Base-by-base conservation (phyloP, 2,113 vertebrate genomes). In the Podilymbus podiceps region DNA sequence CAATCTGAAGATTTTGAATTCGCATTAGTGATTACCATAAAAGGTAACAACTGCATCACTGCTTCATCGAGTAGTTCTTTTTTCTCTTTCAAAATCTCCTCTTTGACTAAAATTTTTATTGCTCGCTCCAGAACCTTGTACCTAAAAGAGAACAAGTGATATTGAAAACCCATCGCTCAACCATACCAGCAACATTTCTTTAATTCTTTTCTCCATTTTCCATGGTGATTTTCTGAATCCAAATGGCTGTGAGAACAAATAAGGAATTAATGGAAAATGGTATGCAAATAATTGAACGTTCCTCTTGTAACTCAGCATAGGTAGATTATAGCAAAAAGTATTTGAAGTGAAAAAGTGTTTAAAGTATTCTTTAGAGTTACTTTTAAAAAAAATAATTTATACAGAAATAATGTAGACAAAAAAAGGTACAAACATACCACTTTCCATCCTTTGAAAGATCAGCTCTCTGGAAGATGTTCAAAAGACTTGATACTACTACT, bases 391-490 rank as follows among this genome's bases (percentile, higher is more conserved):
- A 5, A 7, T 28, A 23, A 52, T 38, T 81, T 76, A 46, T 8
- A 38, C 11, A 40, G 13, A 44, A 63, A 53, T 15, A 75, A 73
- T 4, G 7, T 11, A 53, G 13, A 52, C 27, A 27, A 40, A 53
- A 53, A 94, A 91, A 82, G 52, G 49, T 50, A 33, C 19, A 66
- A 77, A 97, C 98, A 86, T 98, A 99, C 99, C 99, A 99, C 20
- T 58, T 78, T 20, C 92, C 97, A 77, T 98, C 95, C 50, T 95
- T 96, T 13, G 98, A 98, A 67, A 98, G 92, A 64, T 99, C 98
- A 55, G 88, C 97, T 96, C 97, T 98, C 81, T 97, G 96, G 89
- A 99, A 98, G 88, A 99, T 97, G 17, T 95, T 95, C 90, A 99
- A 95, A 73, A 99, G 97, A 97, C 94, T 96, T 9, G 97, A 98